These are phyloP conservation scores for Odontomachus brunneus DNA, from an alignment of 1,140 invertebrate genomes.

Conservation along the genomic window DNA sequence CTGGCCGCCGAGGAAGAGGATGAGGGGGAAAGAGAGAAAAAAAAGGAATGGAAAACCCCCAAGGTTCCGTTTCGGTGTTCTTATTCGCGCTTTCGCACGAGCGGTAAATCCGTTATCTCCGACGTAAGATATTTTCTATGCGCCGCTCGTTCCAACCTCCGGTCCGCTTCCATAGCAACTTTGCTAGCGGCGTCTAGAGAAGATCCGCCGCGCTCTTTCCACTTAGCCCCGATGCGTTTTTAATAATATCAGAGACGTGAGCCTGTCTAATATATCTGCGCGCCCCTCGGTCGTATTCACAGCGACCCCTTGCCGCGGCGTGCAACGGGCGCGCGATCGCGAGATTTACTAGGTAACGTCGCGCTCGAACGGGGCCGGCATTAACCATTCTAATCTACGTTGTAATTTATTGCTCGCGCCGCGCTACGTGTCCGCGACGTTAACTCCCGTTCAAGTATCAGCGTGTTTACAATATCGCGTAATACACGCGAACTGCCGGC, in stretches of 20 bases:
- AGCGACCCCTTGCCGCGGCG: background rate
- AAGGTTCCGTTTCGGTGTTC: background rate
- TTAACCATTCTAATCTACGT: conserved; percentile 58
- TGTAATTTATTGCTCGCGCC: conserved; percentile 48
- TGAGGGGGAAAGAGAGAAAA: no score
- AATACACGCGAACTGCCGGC: conserved; percentile 10
- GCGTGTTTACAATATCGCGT: conserved; percentile 58
- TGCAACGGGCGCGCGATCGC: conserved; percentile 5
- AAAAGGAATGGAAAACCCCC: no score
- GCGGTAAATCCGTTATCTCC: conserved; percentile 19
- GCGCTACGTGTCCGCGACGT: conserved; percentile 47
- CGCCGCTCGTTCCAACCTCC: background rate
- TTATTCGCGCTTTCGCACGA: conserved; percentile 11
- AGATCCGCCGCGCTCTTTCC: background rate
- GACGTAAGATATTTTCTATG: conserved; percentile 27
- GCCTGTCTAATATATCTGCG: background rate
- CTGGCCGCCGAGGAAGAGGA: no score
- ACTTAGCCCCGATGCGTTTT: conserved; percentile 35
- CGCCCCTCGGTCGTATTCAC: background rate
- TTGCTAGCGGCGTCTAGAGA: no score
- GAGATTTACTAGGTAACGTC: conserved; percentile 42
- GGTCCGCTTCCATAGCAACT: background rate
- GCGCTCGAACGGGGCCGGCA: conserved; percentile 36
- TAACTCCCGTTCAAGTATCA: conserved; percentile 56
- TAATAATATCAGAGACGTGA: conserved; percentile 5